phyloP scores from a whole-genome alignment of 1,140 invertebrate genomes.

The Hetaerina americana region DNA sequence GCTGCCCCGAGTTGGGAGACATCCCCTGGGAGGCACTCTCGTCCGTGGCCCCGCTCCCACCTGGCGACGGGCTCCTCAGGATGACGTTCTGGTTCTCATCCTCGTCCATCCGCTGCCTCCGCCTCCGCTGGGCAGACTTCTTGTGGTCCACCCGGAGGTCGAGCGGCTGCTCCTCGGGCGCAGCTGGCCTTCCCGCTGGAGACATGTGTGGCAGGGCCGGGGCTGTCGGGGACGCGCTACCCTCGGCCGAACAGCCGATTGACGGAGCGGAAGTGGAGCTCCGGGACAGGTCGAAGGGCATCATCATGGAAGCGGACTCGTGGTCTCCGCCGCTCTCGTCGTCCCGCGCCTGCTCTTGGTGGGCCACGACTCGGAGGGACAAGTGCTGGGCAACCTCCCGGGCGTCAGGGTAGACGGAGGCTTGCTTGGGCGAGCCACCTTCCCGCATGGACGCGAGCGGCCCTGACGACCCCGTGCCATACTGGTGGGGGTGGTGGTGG shows the following conservation, averaged over 20 bases:
- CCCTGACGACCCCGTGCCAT: background rate
- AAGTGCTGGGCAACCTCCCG: slow-evolving; percentile 17
- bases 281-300: slow-evolving; percentile 43
- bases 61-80: slow-evolving; percentile 35
- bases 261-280: slow-evolving; percentile 26
- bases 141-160: slow-evolving; percentile 73
- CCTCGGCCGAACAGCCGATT: slow-evolving; percentile 15
- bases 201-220: slow-evolving; percentile 32
- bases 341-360: slow-evolving; percentile 8
- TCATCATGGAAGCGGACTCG: slow-evolving; percentile 25
- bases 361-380: slow-evolving; percentile 37
- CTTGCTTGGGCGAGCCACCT: slow-evolving; percentile 48
- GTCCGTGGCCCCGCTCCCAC: slow-evolving; percentile 17
- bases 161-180: slow-evolving; percentile 56
- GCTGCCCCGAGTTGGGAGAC: background rate
- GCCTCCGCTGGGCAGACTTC: slow-evolving; percentile 35
- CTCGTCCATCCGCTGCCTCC: slow-evolving; percentile 36
- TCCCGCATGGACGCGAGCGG: background rate
- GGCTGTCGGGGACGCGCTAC: slow-evolving; percentile 23
- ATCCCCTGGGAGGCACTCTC: background rate
- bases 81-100: slow-evolving; percentile 65
- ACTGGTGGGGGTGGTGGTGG: background rate
- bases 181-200: slow-evolving; percentile 26
- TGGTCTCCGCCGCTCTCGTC: slow-evolving; percentile 19
- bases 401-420: slow-evolving; percentile 46